Conservation (phyloP, 2,888 invertebrate genomes). For the Melinaea marsaeus region DNA sequence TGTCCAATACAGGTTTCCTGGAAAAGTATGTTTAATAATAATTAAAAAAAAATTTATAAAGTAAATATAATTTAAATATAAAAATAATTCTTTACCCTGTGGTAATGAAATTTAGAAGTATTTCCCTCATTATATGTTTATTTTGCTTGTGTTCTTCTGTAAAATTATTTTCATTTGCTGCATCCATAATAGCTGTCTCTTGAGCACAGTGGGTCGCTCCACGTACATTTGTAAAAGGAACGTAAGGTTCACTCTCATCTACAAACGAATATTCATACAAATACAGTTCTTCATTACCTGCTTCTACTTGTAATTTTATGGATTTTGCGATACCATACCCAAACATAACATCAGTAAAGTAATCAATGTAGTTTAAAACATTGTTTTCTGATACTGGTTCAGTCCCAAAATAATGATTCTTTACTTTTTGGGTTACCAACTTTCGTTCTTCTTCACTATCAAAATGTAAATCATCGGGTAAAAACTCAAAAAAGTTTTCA, state of each 20-base stretch:
- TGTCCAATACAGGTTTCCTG: slow-evolving; percentile 34
- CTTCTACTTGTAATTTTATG: slow-evolving; percentile 39
- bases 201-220: slow-evolving; percentile 40
- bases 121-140: slow-evolving; percentile 31
- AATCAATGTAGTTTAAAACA: slow-evolving; percentile 43
- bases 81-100: slow-evolving; percentile 32
- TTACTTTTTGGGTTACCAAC: too few relatives aligned
- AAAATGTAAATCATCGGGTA: too few relatives aligned
- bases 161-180: slow-evolving; percentile 27
- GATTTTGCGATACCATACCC: too few relatives aligned
- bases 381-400: slow-evolving; percentile 35
- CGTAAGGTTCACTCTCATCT: slow-evolving; percentile 34
- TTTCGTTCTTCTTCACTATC: too few relatives aligned
- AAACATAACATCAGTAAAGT: slow-evolving; percentile 53
- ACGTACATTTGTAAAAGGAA: slow-evolving; percentile 35
- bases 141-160: slow-evolving; percentile 29
- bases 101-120: slow-evolving; percentile 35
- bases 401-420: too few relatives aligned
- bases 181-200: slow-evolving; percentile 37
- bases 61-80: too few relatives aligned
- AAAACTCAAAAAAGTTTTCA: too few relatives aligned
- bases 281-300: slow-evolving; percentile 45
- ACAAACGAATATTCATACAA: slow-evolving; percentile 48
- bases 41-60: neutral
- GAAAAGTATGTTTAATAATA: slow-evolving; percentile 14